These are phyloP conservation scores for Nymphalis polychloros DNA, from an alignment of 2,888 invertebrate species.

Conservation along the genomic window DNA sequence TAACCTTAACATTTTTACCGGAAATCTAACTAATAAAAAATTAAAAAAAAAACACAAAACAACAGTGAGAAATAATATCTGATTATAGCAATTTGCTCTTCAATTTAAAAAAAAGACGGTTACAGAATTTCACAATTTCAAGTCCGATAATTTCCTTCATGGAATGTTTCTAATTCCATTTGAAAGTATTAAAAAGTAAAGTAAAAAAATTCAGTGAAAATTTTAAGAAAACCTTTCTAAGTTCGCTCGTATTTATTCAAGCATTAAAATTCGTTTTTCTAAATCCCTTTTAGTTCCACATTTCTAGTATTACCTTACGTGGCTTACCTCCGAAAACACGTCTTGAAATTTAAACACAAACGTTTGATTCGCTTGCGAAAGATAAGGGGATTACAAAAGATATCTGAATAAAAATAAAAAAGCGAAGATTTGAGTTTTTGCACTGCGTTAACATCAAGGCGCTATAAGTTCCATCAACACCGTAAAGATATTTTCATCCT, in stretches of 20 bases:
- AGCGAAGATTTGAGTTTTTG: conserved; percentile 33
- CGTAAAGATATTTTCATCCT: background rate
- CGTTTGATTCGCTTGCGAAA: conserved; percentile 38
- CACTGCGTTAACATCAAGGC: conserved; percentile 22
- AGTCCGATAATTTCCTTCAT: background rate
- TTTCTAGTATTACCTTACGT: conserved; percentile 20
- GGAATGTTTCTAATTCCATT: background rate
- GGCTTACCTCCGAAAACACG: conserved; percentile 20
- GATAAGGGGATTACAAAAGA: conserved; percentile 38
- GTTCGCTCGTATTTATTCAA: conserved; percentile 17
- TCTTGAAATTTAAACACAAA: conserved; percentile 36
- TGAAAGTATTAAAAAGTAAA: conserved; percentile 5
- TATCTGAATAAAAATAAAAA: conserved; percentile 42
- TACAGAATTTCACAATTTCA: background rate
- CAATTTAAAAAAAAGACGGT: background rate
- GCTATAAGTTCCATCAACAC: conserved; percentile 1
- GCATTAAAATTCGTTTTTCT: conserved; percentile 25
- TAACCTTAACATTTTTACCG: too few species aligned
- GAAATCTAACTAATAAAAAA: too few species aligned
- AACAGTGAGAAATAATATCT: too few species aligned
- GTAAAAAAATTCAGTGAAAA: background rate
- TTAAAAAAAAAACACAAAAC: too few species aligned
- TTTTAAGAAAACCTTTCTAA: conserved; percentile 1
- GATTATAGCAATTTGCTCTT: background rate
- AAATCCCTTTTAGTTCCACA: conserved; percentile 16